Evolutionary conservation across 2,797 vertebrate genomes (phyloP).

Genomic region (Diceros bicornis): DNA sequence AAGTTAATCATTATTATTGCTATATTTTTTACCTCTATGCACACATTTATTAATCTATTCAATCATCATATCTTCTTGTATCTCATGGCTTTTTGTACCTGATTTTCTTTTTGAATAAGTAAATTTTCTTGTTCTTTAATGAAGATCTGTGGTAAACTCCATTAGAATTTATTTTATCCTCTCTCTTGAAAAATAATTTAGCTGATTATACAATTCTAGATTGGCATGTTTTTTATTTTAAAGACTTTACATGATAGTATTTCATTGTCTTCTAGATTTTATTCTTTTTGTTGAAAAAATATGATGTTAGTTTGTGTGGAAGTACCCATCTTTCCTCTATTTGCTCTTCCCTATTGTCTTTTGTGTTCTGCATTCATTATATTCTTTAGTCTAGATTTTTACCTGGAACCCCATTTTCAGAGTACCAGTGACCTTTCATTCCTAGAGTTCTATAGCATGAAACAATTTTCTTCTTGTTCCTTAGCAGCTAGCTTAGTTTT

Average conservation of each 20-base stretch:
- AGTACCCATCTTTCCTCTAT: background rate
- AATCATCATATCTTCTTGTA: background rate
- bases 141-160: background rate
- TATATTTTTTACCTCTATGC: background rate
- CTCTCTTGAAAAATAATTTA: background rate
- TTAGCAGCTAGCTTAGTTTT: background rate
- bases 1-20: background rate
- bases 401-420: background rate
- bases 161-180: background rate
- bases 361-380: background rate
- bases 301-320: background rate
- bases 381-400: background rate
- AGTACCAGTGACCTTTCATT: background rate
- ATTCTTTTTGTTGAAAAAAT: background rate
- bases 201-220: background rate
- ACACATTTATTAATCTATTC: background rate
- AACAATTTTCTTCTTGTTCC: background rate
- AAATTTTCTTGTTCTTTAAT: background rate
- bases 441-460: background rate
- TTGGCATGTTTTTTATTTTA: background rate
- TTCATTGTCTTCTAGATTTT: background rate
- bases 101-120: background rate
- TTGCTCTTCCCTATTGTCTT: background rate
- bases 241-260: background rate
- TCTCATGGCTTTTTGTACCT: background rate